Evolutionary conservation across 2,888 invertebrate genomes (phyloP), one percentile per base, ranked within the genome.

Genomic region (Tenthredo notha): DNA sequence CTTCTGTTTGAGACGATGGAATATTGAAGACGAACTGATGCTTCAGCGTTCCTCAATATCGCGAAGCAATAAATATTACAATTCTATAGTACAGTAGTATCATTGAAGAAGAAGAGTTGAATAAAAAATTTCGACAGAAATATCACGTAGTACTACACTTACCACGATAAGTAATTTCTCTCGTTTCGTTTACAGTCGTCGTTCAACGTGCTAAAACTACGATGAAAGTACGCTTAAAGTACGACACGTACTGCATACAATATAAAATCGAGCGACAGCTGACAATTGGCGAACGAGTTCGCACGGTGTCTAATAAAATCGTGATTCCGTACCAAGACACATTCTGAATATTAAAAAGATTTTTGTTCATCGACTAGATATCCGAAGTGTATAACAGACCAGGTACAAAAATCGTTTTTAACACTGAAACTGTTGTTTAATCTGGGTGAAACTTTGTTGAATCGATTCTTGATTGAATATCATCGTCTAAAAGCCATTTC

Each of bases 1-100:
- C 77, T 9, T 54, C 50, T 21, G 18, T 25, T 33, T 33, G 33
- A 50, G 50, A 18, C 50, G 54, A 50, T 54, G 50, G 54, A 77
- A 77, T 77, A 77, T 77, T 77, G 50, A 77, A 77, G 54, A 54
- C 10, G 29, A 54, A 50, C 77, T 3, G 50, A 54, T 43, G 74
- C 40, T 21, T 15, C n/a, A 21, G 15, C 25, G 43, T 25, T 40
- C 15, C 5, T 25, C 77, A 54, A 29, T 77, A 77, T 77, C 29
- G 50, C n/a, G 29, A 9, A 50, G 50, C 7, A 21, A 72, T 33
- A 33, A 67, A 67, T 67, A 18, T 29, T 15, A 0, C 33, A 67
- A 67, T 67, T 67, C 37, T 72, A 18, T 10, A 18, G 37, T 18
- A 67, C 5, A 15, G 25, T 72, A 18, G 0, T 33, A 15, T n/a